phyloP scores from a whole-genome alignment of 2,113 vertebrate species.

The Pristiophorus japonicus region DNA sequence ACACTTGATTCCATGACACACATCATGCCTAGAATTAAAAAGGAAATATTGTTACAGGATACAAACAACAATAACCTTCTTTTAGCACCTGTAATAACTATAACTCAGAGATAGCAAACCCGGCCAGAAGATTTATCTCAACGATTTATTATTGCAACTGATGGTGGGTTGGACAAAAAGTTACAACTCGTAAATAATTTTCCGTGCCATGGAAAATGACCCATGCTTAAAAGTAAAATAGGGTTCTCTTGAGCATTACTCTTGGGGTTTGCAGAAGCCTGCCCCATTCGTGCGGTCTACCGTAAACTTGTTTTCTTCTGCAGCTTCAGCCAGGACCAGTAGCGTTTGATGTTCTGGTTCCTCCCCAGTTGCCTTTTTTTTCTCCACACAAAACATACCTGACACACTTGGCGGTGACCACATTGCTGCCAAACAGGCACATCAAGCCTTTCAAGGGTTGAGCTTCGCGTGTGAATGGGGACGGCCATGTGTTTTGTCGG shows the following conservation, averaged over 20 bases:
- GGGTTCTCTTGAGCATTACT: neutral
- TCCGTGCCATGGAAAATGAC: neutral
- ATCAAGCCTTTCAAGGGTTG: neutral
- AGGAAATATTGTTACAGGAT: neutral
- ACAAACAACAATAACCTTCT: neutral
- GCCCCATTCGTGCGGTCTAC: neutral
- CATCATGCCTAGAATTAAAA: neutral
- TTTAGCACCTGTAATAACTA: constrained; percentile 1
- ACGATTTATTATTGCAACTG: too few relatives aligned
- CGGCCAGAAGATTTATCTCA: neutral
- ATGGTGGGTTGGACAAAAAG: neutral
- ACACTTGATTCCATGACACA: neutral
- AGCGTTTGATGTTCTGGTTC: neutral
- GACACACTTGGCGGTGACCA: neutral
- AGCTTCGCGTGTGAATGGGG: constrained; percentile 19
- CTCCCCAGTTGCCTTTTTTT: neutral
- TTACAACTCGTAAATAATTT: neutral
- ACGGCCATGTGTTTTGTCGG: neutral
- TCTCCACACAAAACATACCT: constrained; percentile 23
- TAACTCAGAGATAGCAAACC: neutral
- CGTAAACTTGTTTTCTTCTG: neutral
- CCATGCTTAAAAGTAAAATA: neutral
- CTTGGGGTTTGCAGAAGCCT: neutral
- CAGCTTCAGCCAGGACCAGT: neutral
- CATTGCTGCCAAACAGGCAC: constrained; percentile 18